A percentile compares a stretch with the other conserved stretches of the same genome.
Conservation (phyloP, 2,113 vertebrate genomes). For the Phaetusa simplex region DNA sequence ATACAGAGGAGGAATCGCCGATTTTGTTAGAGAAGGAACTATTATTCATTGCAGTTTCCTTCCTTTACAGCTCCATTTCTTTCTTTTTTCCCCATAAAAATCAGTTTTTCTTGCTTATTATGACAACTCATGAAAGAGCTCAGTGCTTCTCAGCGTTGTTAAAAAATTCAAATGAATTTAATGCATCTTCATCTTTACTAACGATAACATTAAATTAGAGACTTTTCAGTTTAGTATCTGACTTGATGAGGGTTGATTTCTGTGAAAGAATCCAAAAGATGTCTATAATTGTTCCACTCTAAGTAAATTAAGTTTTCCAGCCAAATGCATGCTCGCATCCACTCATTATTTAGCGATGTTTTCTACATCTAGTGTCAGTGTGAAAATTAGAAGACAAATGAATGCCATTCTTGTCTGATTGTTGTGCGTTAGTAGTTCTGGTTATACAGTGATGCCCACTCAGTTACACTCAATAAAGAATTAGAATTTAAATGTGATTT, state of each 20-base stretch:
- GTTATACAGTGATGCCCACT: neutral
- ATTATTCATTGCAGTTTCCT: neutral
- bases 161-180: conserved; percentile 11
- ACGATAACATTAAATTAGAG: neutral
- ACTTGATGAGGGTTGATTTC: neutral
- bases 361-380: neutral
- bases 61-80: neutral
- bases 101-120: neutral
- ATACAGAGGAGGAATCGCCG: neutral
- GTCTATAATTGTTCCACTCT: neutral
- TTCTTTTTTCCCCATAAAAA: neutral
- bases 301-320: neutral
- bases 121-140: neutral
- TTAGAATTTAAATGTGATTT: neutral
- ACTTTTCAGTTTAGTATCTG: neutral
- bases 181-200: conserved; percentile 1
- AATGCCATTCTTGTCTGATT: neutral
- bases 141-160: neutral
- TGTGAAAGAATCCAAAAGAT: neutral
- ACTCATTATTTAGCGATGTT: neutral
- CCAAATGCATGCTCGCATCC: neutral
- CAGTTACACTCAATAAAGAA: neutral
- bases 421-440: neutral
- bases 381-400: neutral
- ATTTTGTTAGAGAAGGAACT: neutral